phyloP scores from a whole-genome alignment of 2,888 invertebrate genomes.

The Agonopterix alstromeriana region DNA sequence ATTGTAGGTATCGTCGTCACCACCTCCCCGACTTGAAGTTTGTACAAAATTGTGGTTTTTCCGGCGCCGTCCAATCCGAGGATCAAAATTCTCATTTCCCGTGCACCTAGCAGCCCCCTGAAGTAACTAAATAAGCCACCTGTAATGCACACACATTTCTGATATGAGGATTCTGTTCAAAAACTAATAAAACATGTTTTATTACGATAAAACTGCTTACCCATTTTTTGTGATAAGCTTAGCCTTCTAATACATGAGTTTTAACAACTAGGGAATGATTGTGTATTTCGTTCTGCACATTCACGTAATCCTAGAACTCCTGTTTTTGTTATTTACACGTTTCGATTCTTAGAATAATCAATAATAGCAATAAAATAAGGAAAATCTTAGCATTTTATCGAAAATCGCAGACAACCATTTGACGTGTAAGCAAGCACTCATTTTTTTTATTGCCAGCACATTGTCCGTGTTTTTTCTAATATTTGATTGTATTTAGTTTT shows the following conservation, averaged over 20 bases:
- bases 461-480: too few species aligned
- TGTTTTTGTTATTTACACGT: conserved; percentile 5
- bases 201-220: conserved; percentile 40
- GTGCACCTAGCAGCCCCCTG: conserved; percentile 94
- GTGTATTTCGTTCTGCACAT: conserved; percentile 26
- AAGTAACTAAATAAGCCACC: conserved; percentile 98
- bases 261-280: conserved; percentile 42
- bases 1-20: conserved; percentile 99
- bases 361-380: conserved; percentile 34
- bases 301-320: conserved; percentile 16
- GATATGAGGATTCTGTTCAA: conserved; percentile 11
- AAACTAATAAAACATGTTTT: conserved; percentile 20
- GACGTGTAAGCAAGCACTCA: conserved; percentile 54
- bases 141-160: conserved; percentile 52
- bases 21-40: conserved; percentile 98
- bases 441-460: conserved; percentile 9
- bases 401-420: conserved; percentile 36
- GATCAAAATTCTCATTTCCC: conserved; percentile 98
- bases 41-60: conserved; percentile 98
- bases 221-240: conserved; percentile 58
- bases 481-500: too few species aligned
- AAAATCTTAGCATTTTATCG: conserved; percentile 44
- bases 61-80: conserved; percentile 99
- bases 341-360: conserved; percentile 18
- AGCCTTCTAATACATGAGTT: conserved; percentile 59